These are phyloP conservation scores for Gallinago undulata DNA, from an alignment of 2,113 vertebrate genomes.

Conservation along the genomic window DNA sequence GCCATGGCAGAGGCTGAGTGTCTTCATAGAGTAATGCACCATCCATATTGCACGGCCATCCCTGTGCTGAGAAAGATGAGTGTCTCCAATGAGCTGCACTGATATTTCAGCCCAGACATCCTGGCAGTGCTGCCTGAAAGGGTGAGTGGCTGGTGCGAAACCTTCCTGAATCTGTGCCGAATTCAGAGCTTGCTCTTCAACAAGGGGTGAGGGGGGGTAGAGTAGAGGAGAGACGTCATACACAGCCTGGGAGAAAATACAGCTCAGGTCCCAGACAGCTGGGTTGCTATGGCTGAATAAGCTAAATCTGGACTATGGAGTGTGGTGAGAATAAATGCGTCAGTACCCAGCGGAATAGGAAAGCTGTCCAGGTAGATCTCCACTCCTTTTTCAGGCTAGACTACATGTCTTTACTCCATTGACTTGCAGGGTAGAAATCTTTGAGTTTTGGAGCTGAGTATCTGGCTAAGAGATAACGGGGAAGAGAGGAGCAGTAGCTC, in stretches of 20 bases:
- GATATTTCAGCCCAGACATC: not conserved
- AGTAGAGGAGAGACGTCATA: not conserved
- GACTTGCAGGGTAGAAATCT: constrained; percentile 20
- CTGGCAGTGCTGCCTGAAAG: not conserved
- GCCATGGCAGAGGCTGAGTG: not conserved
- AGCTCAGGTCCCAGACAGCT: not conserved
- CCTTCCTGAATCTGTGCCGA: not conserved
- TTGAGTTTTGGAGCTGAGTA: constrained; percentile 18
- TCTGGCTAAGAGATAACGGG: not conserved
- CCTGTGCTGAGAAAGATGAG: not conserved
- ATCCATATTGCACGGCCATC: not conserved
- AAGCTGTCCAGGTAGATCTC: constrained; percentile 1
- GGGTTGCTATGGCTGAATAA: constrained; percentile 42
- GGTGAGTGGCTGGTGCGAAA: not conserved
- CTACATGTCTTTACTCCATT: not conserved
- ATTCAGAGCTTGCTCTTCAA: constrained; percentile 1
- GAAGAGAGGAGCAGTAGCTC: constrained; percentile 9
- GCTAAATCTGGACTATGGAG: not conserved
- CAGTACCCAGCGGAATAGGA: not conserved
- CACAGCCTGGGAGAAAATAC: not conserved
- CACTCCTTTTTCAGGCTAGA: not conserved
- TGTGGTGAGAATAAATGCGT: constrained; percentile 14
- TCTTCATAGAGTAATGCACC: not conserved
- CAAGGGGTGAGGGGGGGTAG: not conserved
- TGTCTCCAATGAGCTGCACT: not conserved